These are phyloP conservation scores for Oceanites oceanicus DNA, from an alignment of 2,113 vertebrate species.

Conservation along the genomic window DNA sequence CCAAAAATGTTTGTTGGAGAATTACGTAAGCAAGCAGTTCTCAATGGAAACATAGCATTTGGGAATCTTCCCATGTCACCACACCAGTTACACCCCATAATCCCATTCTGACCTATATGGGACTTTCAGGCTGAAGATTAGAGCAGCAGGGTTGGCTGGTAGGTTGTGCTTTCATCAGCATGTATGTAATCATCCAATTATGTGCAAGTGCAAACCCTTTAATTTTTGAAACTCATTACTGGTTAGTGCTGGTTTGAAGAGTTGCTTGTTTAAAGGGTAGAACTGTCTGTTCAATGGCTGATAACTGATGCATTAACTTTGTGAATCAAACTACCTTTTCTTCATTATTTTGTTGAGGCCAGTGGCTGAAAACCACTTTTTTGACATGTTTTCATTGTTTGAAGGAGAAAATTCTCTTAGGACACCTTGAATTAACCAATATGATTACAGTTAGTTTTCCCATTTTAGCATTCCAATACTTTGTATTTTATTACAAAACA, in stretches of 20 bases:
- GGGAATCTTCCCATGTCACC: background rate
- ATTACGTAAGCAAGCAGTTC: background rate
- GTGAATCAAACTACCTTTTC: background rate
- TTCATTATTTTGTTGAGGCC: background rate
- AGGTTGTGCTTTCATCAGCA: background rate
- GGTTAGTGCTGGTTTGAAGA: background rate
- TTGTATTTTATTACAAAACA: background rate
- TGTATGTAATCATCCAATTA: background rate
- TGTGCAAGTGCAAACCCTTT: background rate
- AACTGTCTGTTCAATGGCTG: background rate
- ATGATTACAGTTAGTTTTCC: background rate
- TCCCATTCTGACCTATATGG: background rate
- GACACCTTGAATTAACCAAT: background rate
- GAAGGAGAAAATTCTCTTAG: background rate
- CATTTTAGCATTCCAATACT: background rate
- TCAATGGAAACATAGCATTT: background rate
- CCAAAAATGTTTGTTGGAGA: background rate
- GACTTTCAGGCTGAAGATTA: background rate
- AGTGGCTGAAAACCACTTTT: background rate
- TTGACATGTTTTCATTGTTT: background rate
- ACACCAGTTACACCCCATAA: background rate
- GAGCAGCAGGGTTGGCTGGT: background rate
- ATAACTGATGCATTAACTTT: background rate
- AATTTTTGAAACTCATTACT: background rate
- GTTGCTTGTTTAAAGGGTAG: background rate